These are phyloP conservation scores for Aramus guarauna DNA, from an alignment of 2,113 vertebrate genomes.

Conservation along the genomic window DNA sequence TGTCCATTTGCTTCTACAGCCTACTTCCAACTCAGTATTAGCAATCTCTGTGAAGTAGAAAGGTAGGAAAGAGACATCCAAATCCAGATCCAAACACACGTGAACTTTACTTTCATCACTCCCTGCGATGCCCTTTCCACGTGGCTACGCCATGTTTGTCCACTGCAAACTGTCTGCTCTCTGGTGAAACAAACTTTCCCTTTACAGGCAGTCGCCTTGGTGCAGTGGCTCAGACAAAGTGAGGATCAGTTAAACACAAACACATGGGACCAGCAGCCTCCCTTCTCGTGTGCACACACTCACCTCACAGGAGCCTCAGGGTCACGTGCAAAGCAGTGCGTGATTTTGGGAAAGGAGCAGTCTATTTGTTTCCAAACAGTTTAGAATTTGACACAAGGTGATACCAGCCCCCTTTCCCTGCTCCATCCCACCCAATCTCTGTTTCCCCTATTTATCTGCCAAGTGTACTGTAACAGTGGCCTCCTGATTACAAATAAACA, in stretches of 20 bases:
- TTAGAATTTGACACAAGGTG: background rate
- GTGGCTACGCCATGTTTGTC: background rate
- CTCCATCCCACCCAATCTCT: background rate
- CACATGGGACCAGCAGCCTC: background rate
- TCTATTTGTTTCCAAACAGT: conserved; percentile 13
- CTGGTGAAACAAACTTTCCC: background rate
- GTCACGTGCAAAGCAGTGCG: background rate
- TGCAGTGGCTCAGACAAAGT: background rate
- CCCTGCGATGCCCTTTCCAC: background rate
- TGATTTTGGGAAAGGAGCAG: background rate
- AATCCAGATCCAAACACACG: background rate
- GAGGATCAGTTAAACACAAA: background rate
- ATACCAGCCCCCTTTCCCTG: background rate
- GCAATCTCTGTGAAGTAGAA: background rate
- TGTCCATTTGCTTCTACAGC: background rate
- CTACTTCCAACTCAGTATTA: background rate
- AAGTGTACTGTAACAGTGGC: background rate
- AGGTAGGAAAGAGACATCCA: background rate
- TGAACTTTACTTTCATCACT: background rate
- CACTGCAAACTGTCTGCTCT: background rate
- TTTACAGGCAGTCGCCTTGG: background rate
- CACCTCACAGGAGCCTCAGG: background rate
- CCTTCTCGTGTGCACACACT: background rate
- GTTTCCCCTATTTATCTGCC: background rate
- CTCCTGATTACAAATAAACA: background rate